Conservation (phyloP, 2,888 invertebrate genomes). For the Notodonta ziczac region DNA sequence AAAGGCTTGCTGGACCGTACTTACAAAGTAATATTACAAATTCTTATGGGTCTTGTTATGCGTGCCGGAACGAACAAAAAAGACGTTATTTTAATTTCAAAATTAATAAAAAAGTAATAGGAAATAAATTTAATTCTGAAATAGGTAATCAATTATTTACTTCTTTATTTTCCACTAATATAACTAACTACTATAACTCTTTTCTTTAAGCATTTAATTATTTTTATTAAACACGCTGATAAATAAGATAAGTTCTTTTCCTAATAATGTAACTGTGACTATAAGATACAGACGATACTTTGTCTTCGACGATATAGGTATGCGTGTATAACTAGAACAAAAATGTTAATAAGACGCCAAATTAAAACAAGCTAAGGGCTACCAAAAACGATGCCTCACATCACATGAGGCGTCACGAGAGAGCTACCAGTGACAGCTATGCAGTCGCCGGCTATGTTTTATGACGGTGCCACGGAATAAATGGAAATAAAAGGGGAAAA, state of each 20-base stretch:
- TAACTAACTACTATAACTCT: too few relatives aligned
- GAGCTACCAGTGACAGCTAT: conserved; percentile 50
- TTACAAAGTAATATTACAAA: conserved; percentile 9
- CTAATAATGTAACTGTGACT: too few relatives aligned
- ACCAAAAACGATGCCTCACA: conserved; percentile 36
- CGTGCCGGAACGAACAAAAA: neutral
- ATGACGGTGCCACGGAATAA: conserved; percentile 57
- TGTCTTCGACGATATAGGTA: too few relatives aligned
- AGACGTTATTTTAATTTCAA: neutral
- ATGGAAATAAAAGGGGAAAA: conserved; percentile 62
- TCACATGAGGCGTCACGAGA: conserved; percentile 39
- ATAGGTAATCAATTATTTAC: too few relatives aligned
- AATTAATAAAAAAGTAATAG: neutral
- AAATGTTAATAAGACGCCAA: conserved; percentile 23
- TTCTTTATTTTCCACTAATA: too few relatives aligned
- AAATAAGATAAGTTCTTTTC: too few relatives aligned
- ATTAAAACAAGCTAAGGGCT: conserved; percentile 31
- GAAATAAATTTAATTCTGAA: too few relatives aligned
- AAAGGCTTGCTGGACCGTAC: conserved; percentile 6
- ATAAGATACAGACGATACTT: too few relatives aligned
- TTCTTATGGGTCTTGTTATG: conserved; percentile 16
- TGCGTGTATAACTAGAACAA: neutral
- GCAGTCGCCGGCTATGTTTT: conserved; percentile 61
- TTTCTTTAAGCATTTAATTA: too few relatives aligned
- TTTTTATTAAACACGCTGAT: too few relatives aligned